Percentiles rank a stretch among this genome's conserved stretches.
These are phyloP conservation scores for Dreissena rostriformis DNA, from an alignment of 1,140 invertebrate species.

Conservation along the genomic window DNA sequence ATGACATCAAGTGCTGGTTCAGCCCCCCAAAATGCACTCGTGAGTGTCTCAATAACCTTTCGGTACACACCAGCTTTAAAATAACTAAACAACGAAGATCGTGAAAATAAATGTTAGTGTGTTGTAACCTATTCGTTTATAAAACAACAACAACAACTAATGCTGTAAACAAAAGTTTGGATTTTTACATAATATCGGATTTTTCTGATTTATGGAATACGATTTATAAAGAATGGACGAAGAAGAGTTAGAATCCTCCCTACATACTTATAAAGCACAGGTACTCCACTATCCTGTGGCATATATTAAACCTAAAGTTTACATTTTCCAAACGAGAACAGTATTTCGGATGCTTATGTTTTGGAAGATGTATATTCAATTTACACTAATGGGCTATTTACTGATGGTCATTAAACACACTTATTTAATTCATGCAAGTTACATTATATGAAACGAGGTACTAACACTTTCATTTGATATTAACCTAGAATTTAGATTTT, in stretches of 20 bases:
- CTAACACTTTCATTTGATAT: not conserved
- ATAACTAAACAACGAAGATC: too few relatives aligned
- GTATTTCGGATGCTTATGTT: not conserved
- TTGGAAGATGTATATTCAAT: not conserved
- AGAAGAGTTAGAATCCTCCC: constrained; percentile 29
- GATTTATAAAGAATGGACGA: constrained; percentile 28
- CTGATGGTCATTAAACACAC: too few relatives aligned
- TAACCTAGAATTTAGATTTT: not conserved
- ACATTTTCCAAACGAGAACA: not conserved
- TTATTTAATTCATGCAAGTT: not conserved
- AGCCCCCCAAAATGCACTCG: too few relatives aligned
- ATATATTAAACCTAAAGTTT: not conserved
- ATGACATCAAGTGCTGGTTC: too few relatives aligned
- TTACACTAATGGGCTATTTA: not conserved
- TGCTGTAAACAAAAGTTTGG: too few relatives aligned
- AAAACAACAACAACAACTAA: too few relatives aligned
- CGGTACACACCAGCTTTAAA: too few relatives aligned
- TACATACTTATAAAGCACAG: constrained; percentile 47
- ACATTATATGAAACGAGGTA: not conserved
- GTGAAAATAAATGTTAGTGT: too few relatives aligned
- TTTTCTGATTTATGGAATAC: too few relatives aligned
- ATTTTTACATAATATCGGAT: too few relatives aligned
- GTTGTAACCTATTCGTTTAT: too few relatives aligned
- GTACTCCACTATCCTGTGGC: not conserved
- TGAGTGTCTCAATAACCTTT: too few relatives aligned